Percentiles rank a stretch among this genome's conserved stretches.
Conservation (phyloP, 1,140 invertebrate species). For the Apis mellifera region DNA sequence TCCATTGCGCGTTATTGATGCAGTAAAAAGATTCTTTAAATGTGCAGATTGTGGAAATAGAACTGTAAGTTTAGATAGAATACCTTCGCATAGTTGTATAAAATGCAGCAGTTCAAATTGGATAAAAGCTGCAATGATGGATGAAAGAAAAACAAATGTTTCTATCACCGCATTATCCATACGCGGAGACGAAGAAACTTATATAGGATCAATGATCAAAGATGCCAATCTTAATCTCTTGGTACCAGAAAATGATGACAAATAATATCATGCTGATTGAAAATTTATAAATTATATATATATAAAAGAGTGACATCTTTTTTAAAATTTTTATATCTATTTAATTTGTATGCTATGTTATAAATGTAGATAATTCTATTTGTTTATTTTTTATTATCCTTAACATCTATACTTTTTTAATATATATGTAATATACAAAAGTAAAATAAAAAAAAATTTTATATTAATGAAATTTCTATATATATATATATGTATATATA, state of each 20-base stretch:
- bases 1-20: conserved; percentile 88
- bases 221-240: conserved; percentile 87
- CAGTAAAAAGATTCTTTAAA: conserved; percentile 94
- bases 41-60: conserved; percentile 93
- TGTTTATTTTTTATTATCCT: conserved; percentile 53
- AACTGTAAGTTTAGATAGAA: conserved; percentile 88
- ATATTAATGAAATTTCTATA: conserved; percentile 28
- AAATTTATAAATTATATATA: conserved; percentile 10
- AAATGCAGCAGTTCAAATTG: conserved; percentile 89
- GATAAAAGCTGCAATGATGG: conserved; percentile 91
- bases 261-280: conserved; percentile 10
- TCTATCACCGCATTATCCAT: conserved; percentile 84
- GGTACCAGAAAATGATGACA: conserved; percentile 80
- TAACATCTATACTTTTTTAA: conserved; percentile 34
- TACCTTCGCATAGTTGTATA: conserved; percentile 89
- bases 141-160: conserved; percentile 84
- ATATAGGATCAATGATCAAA: conserved; percentile 83
- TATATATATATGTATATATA: conserved; percentile 13
- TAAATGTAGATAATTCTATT: conserved; percentile 25
- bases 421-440: conserved; percentile 39
- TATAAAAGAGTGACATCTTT: conserved; percentile 16
- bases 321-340: conserved; percentile 1
- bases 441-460: conserved; percentile 46
- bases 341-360: conserved; percentile 47
- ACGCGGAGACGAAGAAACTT: conserved; percentile 88